These are phyloP conservation scores for Apodemus speciosus DNA, from an alignment of 2,113 vertebrate species.

Conservation along the genomic window DNA sequence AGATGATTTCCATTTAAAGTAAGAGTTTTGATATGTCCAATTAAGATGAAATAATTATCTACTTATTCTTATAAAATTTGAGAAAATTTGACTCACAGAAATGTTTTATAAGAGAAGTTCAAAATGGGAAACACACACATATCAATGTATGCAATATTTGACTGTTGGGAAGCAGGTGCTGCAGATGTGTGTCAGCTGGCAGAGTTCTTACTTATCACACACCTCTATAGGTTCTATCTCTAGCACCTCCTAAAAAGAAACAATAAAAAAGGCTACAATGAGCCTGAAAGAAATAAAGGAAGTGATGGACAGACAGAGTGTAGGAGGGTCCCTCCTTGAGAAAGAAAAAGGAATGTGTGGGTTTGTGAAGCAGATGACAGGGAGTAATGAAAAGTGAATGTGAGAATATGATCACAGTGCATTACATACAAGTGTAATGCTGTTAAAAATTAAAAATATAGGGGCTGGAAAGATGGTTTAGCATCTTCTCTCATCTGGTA, in stretches of 20 bases:
- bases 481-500: neutral
- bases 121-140: neutral
- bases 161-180: neutral
- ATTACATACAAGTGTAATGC: neutral
- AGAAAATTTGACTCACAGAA: conserved; percentile 2
- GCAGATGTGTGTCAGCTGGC: neutral
- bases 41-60: neutral
- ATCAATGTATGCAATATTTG: neutral
- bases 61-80: neutral
- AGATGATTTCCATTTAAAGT: neutral
- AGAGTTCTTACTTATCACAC: neutral
- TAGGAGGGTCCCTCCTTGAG: neutral
- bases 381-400: neutral
- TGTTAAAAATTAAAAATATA: neutral
- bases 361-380: neutral
- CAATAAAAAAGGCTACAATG: neutral
- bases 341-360: neutral
- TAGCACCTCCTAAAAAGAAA: neutral
- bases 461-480: neutral
- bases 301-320: neutral
- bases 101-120: neutral
- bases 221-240: neutral
- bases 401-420: neutral
- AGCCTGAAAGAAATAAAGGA: neutral
- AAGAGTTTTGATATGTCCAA: neutral